A percentile compares a stretch with the other conserved stretches of the same genome.
phyloP scores from a whole-genome alignment of 1,140 invertebrate genomes.

The Aporrectodea caliginosa region DNA sequence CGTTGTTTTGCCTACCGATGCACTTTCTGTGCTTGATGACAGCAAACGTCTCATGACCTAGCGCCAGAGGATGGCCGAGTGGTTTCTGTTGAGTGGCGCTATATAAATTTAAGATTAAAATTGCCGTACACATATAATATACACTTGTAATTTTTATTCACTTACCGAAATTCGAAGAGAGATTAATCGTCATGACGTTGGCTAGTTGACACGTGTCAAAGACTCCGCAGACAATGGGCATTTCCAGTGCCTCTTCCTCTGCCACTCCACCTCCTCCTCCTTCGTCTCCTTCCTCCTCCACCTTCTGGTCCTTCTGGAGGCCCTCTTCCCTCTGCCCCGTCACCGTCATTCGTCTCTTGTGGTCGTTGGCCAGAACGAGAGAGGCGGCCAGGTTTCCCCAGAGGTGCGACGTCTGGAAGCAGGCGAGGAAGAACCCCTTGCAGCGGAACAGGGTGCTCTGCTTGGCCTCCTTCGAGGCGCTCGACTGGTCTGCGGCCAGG shows the following conservation, averaged over 20 bases:
- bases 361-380: conserved; percentile 38
- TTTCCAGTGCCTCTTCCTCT: not conserved
- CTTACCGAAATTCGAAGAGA: too few species aligned
- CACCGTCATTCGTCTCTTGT: not conserved
- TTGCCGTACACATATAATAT: too few species aligned
- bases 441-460: conserved; percentile 51
- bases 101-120: too few species aligned
- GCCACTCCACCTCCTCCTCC: not conserved
- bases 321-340: not conserved
- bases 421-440: conserved; percentile 53
- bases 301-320: not conserved
- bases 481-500: conserved; percentile 48
- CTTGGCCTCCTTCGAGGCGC: conserved; percentile 39
- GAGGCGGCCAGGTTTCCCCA: conserved; percentile 54
- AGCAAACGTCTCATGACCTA: too few species aligned
- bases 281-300: not conserved
- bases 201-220: too few species aligned
- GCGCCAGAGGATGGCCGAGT: too few species aligned
- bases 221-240: too few species aligned
- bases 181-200: too few species aligned
- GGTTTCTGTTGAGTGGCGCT: too few species aligned
- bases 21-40: too few species aligned
- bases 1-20: too few species aligned
- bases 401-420: conserved; percentile 55
- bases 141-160: too few species aligned